Evolutionary conservation across 2,797 vertebrate genomes (phyloP), one percentile per base, ranked within the genome.

Genomic region (Epinephelus awoara): DNA sequence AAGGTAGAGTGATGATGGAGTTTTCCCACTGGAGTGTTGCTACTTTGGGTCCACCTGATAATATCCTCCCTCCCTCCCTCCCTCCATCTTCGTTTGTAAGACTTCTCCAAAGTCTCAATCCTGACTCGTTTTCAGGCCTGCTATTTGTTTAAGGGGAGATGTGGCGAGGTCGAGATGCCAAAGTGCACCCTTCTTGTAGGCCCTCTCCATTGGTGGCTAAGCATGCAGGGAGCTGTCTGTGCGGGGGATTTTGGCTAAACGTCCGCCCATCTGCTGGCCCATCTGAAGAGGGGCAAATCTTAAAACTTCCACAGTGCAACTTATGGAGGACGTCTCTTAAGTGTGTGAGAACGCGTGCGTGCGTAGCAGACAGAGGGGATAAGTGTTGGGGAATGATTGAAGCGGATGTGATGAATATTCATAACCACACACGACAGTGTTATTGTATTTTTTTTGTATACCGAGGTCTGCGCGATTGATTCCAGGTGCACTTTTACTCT

Each of bases 181-280:
- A 85, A 91, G 89, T 85, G 74, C 85, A 85, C 2, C 70, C 72
- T 88, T 69, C 65, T 61, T 29, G 62, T 42, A 21, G 79, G 75
- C 77, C 75, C 82, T 85, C 83, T 90, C 84, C 85, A 85, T 86
- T 62, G 85, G 83, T 89, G 88, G 75, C 75, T 56, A 79, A 69
- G 84, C 84, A 86, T 86, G 59, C 81, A 79, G 80, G 80, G 80
- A 68, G 79, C 88, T 81, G 89, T 90, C 88, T 81, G 89, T 90
- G 88, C 82, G 82, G 90, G 89, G 66, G 85, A 23, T 91, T 92
- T 86, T 91, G 89, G 92, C 90, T 79, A 89, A 87, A 91, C 74
- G 72, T 92, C 73, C 67, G 75, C 84, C 91, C 90, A 93, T 93
- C 89, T 94, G 90, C 82, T 88, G 80, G 72, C 76, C 85, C 88